Evolutionary conservation across 2,888 invertebrate species (phyloP).

Genomic region (Harpagoxenus sublaevis): DNA sequence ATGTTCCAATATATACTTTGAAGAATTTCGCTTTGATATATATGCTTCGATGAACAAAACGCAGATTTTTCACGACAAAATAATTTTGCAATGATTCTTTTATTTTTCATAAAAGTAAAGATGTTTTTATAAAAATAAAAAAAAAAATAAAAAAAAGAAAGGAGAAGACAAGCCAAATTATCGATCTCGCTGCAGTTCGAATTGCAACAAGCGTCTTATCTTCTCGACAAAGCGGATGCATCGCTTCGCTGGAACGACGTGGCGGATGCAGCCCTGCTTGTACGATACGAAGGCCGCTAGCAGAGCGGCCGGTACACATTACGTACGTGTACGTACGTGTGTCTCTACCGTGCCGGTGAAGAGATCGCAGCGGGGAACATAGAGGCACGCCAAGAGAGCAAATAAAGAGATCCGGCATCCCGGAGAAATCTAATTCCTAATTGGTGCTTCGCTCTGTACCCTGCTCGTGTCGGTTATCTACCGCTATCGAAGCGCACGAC

Average conservation of each 20-base stretch:
- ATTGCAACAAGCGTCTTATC: constrained; percentile 4
- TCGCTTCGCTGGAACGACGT: constrained; percentile 2
- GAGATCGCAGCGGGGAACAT: constrained; percentile 76
- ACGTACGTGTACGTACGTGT: constrained; percentile 55
- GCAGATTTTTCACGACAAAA: neutral
- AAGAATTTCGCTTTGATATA: neutral
- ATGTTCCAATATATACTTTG: neutral
- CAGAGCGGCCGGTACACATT: constrained; percentile 53
- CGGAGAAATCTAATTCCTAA: constrained; percentile 78
- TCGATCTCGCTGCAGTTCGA: constrained; percentile 11
- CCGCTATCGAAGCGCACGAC: constrained; percentile 77
- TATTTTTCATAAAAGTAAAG: neutral
- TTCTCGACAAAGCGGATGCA: constrained; percentile 5
- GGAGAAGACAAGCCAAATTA: neutral
- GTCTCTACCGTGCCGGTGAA: constrained; percentile 59
- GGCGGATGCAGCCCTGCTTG: constrained; percentile 49
- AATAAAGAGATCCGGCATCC: constrained; percentile 79
- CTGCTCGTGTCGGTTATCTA: constrained; percentile 77
- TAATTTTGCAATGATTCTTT: neutral
- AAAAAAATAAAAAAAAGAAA: neutral
- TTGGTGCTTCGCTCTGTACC: constrained; percentile 76
- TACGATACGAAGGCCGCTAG: constrained; percentile 46
- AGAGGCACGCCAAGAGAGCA: constrained; percentile 75
- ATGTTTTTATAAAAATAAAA: neutral
- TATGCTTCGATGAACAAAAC: neutral